phyloP scores from a whole-genome alignment of 2,888 invertebrate species.

The Machimus atricapillus region DNA sequence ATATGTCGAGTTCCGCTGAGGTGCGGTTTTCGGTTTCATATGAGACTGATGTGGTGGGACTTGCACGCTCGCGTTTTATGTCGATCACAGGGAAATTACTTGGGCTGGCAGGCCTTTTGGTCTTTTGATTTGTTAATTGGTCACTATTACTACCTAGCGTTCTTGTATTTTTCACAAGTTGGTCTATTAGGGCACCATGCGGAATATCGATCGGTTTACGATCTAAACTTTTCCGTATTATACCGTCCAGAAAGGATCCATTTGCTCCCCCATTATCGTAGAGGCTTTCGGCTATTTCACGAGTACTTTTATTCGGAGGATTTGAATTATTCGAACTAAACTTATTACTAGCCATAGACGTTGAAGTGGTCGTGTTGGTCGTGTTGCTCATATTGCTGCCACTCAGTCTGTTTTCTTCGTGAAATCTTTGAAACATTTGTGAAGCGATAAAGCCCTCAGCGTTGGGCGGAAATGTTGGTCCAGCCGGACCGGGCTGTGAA shows the following conservation, averaged over 20 bases:
- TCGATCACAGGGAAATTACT: conserved; percentile 59
- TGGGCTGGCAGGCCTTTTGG: conserved; percentile 59
- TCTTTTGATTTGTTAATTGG: conserved; percentile 36
- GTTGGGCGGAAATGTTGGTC: conserved; percentile 57
- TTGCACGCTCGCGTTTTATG: conserved; percentile 67
- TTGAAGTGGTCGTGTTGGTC: conserved; percentile 43
- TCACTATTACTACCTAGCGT: conserved; percentile 39
- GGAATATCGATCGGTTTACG: conserved; percentile 64
- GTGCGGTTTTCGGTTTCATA: conserved; percentile 43
- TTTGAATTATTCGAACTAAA: conserved; percentile 48
- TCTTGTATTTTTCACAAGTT: conserved; percentile 70
- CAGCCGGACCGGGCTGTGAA: conserved; percentile 45
- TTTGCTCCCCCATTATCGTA: conserved; percentile 72
- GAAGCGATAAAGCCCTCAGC: conserved; percentile 77
- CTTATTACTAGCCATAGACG: conserved; percentile 47
- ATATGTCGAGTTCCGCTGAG: conserved; percentile 47
- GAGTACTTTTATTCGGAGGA: conserved; percentile 63
- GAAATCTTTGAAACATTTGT: conserved; percentile 80
- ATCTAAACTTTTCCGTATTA: conserved; percentile 82
- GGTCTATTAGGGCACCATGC: conserved; percentile 71
- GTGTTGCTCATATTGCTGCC: conserved; percentile 50
- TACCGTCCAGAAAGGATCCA: conserved; percentile 78
- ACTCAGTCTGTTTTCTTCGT: conserved; percentile 70
- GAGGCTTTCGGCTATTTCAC: conserved; percentile 71
- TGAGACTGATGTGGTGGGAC: conserved; percentile 51